Evolutionary conservation across 2,888 invertebrate genomes (phyloP), one percentile per base, ranked within the genome.

Genomic region (Rambutsinella grinnellia): DNA sequence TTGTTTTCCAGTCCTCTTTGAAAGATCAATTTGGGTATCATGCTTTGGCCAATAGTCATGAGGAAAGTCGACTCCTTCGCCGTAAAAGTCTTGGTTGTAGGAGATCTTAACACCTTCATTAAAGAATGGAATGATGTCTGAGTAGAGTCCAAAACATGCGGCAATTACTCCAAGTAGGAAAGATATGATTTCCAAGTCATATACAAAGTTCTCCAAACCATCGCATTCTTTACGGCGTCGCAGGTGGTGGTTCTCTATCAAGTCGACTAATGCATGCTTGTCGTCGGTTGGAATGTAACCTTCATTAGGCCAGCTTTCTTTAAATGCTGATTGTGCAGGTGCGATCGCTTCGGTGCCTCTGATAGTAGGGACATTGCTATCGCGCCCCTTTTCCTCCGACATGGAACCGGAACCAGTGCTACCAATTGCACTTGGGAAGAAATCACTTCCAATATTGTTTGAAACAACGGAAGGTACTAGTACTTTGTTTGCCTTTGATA

Each of bases 161-260:
- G 69, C 26, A 13, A 60, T 49, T 0, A 69, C 21, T 6, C 60
- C 60, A 8, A 60, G 5, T 2, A 60, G 10, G 53, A 69, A 69
- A 1, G 69, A n/a, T n/a, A 69, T 60, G 36, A 69, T n/a, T 36
- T 60, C 69, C 2, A 61, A 17, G n/a, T 69, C 69, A 21, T 60
- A 60, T 13, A 69, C 44, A 36, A 69, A 69, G 53, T 69, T 69
- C 2, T 69, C 60, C 23, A 69, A 26, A 17, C 69, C 69, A 19
- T 69, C 61, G 17, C 69, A 69, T 6, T 69, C 61, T 19, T 61
- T 61, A 2, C 66, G 66, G 3, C 66, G 56, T 28, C 53, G 26
- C 8, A 67, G 21, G 19, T 67, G 66, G 24, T 67, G 66, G 21
- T 51, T 28, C n/a, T 51, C 8, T 13, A 67, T 23, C 1, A 67